Conservation (phyloP, 2,113 vertebrate species). For the Calidris pygmaea region DNA sequence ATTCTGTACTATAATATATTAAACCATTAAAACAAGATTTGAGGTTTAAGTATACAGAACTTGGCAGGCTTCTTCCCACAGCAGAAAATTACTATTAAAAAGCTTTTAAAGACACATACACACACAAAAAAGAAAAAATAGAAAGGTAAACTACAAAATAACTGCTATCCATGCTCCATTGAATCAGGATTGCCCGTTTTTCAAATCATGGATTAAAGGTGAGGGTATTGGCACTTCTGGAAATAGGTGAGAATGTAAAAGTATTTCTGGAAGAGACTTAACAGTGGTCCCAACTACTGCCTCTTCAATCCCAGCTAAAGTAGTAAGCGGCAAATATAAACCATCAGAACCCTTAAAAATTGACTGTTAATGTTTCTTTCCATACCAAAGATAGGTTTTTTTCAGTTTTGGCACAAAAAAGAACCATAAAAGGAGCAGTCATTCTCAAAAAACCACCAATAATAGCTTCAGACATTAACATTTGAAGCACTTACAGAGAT, state of each 20-base stretch:
- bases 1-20: neutral
- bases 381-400: neutral
- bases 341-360: neutral
- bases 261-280: neutral
- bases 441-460: neutral
- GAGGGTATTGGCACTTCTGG: neutral
- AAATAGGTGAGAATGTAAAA: neutral
- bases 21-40: conserved; percentile 10
- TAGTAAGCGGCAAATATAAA: neutral
- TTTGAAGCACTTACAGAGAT: neutral
- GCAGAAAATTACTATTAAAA: neutral
- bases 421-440: neutral
- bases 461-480: conserved; percentile 19
- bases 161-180: rapidly evolving
- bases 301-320: neutral
- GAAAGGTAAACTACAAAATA: neutral
- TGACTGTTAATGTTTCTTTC: neutral
- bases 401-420: neutral
- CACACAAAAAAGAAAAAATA: neutral
- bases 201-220: neutral
- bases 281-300: neutral
- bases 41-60: neutral
- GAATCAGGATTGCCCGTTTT: neutral
- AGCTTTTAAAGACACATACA: neutral
- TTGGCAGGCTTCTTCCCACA: neutral